Evolutionary conservation across 2,888 invertebrate genomes (phyloP), one percentile per base, ranked within the genome.

Genomic region (Oconnorella tubifera): DNA sequence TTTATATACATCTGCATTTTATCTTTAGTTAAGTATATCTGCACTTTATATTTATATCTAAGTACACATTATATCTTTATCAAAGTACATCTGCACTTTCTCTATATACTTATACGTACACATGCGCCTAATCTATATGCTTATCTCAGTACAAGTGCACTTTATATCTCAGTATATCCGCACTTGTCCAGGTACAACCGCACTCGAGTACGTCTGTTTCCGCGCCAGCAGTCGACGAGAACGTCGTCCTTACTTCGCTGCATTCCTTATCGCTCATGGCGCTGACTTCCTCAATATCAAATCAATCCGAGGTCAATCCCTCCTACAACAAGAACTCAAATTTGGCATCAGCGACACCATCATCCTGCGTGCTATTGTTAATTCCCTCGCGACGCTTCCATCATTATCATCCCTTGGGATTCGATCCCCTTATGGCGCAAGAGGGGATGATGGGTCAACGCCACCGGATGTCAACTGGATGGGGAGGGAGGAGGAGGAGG

Each of bases 191-290:
- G 78, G 75, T 40, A 70, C 68, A 29, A 74, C 75, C 2, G 77
- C 79, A 3, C 70, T 80, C n/a, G 78, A 80, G 63, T 78, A 76
- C 66, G 77, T 77, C 3, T 75, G 75, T 66, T 79, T 79, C 62
- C 75, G 72, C 67, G 78, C 77, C 53, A 73, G 73, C 48, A 40
- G 19, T 40, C 69, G 69, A 32, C 76, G 75, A 53, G 74, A 75
- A 31, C 65, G 78, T 25, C 69, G 78, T 31, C 77, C 77, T 3
- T 74, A 75, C 33, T 75, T 75, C 32, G 78, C 78, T 0, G 76
- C 73, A 3, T 71, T 80, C 59, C 71, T 80, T n/a, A 75, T 80
- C 25, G 74, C 78, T 0, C 76, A 78, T 48, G 80, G 80, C 48
- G 78, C 79, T 4, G 66, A 76, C 65, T 70, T 72, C 53, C 48